Evolutionary conservation across 2,797 vertebrate genomes (phyloP), one percentile per base, ranked within the genome.

Genomic region (Mus spretus): DNA sequence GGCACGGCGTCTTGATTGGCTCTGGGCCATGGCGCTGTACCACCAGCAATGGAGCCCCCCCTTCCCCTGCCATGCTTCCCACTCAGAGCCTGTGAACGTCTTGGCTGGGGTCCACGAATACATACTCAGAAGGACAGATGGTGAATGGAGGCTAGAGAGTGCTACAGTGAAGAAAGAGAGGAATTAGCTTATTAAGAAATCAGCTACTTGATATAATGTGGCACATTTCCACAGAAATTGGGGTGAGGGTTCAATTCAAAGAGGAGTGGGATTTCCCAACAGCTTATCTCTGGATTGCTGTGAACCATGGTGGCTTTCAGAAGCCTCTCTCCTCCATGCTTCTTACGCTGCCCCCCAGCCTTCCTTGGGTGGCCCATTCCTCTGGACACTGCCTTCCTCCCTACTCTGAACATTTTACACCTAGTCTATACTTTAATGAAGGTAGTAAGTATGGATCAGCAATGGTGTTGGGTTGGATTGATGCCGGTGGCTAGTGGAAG

Each of bases 141-240:
- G 97, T 40, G 77, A 95, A 84, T 40, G 93, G 95, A 77, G 83
- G 57, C 40, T 31, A 57, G 94, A 94, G 72, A 80, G 75, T 13
- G 72, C 22, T 70, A 24, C 67, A 11, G 70, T 26, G 85, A 94
- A 26, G 37, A 96, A 91, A 70, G 90, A 86, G 81, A 81, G 90
- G 93, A 97, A 92, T 97, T 95, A 11, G 53, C 96, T 97, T 96
- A 96, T 97, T 98, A 97, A 96, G 94, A 90, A 98, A 90, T 95
- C 97, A 97, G 89, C 83, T 82, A 34, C 83, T 96, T 96, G 93
- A 95, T 90, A 70, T 59, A 72, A 91, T 77, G 13, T 96, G 96
- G 96, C 95, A 85, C 8, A 77, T 79, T 89, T 97, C 96, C 96
- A 90, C 1, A 55, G 92, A 93, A 90, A 86, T 20, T 83, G 65